A percentile compares a stretch with the other conserved stretches of the same genome.
phyloP scores from a whole-genome alignment of 2,113 vertebrate species.

The Brachyhypopomus occidentalis region DNA sequence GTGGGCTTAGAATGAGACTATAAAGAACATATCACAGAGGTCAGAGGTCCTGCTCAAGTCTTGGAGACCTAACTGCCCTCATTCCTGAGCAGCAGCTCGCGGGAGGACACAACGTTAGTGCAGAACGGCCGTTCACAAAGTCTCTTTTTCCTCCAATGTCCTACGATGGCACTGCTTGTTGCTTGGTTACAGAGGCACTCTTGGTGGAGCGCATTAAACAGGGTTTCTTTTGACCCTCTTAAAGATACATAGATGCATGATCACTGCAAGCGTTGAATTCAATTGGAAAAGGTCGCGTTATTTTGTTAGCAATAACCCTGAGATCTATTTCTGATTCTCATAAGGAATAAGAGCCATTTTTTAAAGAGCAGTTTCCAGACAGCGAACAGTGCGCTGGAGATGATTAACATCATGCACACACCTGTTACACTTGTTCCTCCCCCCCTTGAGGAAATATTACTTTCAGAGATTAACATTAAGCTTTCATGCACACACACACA shows the following conservation, averaged over 20 bases:
- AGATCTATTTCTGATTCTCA: not conserved
- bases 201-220: conserved; percentile 18
- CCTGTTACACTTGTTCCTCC: conserved; percentile 39
- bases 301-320: not conserved
- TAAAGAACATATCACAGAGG: conserved; percentile 60
- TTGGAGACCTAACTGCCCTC: conserved; percentile 50
- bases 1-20: conserved; percentile 49
- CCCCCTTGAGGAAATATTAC: conserved; percentile 32
- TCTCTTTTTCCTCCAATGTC: conserved; percentile 33
- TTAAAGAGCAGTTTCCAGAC: not conserved
- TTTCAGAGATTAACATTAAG: conserved; percentile 51
- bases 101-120: conserved; percentile 47
- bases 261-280: not conserved
- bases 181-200: conserved; percentile 7
- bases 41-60: conserved; percentile 65
- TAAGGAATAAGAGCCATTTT: not conserved
- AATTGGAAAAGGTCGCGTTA: not conserved
- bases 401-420: conserved; percentile 36
- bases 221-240: not conserved
- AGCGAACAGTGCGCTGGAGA: not conserved
- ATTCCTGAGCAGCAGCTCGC: conserved; percentile 51
- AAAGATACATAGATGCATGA: not conserved
- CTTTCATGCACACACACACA: conserved; percentile 50
- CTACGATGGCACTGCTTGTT: conserved; percentile 37
- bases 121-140: conserved; percentile 46